These are phyloP conservation scores for Ormyrus pomaceus DNA, from an alignment of 2,888 invertebrate genomes.

Conservation along the genomic window DNA sequence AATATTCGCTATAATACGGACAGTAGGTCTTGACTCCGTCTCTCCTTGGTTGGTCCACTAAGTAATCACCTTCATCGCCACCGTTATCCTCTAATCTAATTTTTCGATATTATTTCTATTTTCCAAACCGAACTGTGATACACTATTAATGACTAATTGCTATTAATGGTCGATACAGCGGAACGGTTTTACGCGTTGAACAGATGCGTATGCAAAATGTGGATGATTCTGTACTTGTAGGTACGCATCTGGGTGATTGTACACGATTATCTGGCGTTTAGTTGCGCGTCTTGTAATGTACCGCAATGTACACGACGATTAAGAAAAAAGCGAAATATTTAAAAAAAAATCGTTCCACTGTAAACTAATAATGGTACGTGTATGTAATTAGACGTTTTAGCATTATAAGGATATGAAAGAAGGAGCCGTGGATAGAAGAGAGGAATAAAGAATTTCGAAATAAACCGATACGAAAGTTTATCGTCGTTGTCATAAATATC, in stretches of 20 bases:
- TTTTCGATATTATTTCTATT: slow-evolving; percentile 66
- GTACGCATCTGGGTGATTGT: neutral
- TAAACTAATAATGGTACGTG: slow-evolving; percentile 58
- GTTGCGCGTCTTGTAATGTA: slow-evolving; percentile 5
- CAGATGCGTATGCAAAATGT: neutral
- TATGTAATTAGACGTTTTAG: slow-evolving; percentile 71
- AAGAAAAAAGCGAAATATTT: neutral
- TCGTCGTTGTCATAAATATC: slow-evolving; percentile 45
- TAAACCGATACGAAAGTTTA: slow-evolving; percentile 49
- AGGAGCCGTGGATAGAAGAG: slow-evolving; percentile 56
- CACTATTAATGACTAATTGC: slow-evolving; percentile 67
- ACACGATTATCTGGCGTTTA: slow-evolving; percentile 16
- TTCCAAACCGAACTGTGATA: slow-evolving; percentile 75
- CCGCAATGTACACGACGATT: neutral
- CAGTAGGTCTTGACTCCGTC: slow-evolving; percentile 48
- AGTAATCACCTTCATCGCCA: slow-evolving; percentile 52
- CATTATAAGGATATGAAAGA: slow-evolving; percentile 60
- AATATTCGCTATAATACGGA: slow-evolving; percentile 29
- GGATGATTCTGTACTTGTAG: slow-evolving; percentile 19
- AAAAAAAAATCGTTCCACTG: slow-evolving; percentile 52
- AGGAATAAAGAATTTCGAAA: slow-evolving; percentile 60
- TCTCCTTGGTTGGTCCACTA: slow-evolving; percentile 51
- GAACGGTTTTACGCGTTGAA: slow-evolving; percentile 45
- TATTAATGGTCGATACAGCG: slow-evolving; percentile 62
- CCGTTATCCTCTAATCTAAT: slow-evolving; percentile 49